Evolutionary conservation across 2,797 vertebrate species (phyloP), one percentile per base, ranked within the genome.

Genomic region (Crax fasciolata): DNA sequence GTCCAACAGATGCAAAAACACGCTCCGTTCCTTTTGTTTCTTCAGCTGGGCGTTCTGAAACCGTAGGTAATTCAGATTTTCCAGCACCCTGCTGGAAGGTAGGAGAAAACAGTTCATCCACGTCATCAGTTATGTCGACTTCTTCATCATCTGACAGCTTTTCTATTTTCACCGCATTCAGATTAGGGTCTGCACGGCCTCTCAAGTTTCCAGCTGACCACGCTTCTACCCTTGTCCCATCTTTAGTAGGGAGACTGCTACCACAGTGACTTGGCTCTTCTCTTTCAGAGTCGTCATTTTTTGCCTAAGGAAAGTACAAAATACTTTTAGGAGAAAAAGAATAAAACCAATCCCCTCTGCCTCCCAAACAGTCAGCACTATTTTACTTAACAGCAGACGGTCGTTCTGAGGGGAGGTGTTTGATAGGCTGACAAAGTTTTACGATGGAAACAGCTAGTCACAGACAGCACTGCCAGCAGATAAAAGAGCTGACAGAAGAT

Each of bases 41-140:
- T 58, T 73, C 88, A 52, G 4, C 57, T 58, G 91, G 76, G 81
- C 65, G 92, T 80, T 52, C 51, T 84, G 93, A 61, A 58, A 51
- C 38, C 74, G 84, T 71, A 65, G 90, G 1, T 46, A 93, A 84
- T 11, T 94, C 73, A 84, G 58, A 68, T 72, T 84, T 96, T 80
- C 86, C 91, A 66, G 71, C 61, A 90, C 96, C 96, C 65, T 95
- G 93, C 24, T 84, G 94, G 30, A 70, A 89, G 19, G 48, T 20
- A 51, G 90, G 93, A 82, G 84, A 89, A 79, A 92, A 62, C 3
- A 92, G 61, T 3, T 98, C 98, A 76, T 98, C 98, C 84, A 98
- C 54, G 71, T 99, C 99, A 80, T 99, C 99, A 1, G 99, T 99
- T 96, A 99, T 99, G 94, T 99, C 99, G 30, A 99, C 99, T 28